Evolutionary conservation across 2,113 vertebrate genomes (phyloP).

Genomic region (Ceyx melanurus): DNA sequence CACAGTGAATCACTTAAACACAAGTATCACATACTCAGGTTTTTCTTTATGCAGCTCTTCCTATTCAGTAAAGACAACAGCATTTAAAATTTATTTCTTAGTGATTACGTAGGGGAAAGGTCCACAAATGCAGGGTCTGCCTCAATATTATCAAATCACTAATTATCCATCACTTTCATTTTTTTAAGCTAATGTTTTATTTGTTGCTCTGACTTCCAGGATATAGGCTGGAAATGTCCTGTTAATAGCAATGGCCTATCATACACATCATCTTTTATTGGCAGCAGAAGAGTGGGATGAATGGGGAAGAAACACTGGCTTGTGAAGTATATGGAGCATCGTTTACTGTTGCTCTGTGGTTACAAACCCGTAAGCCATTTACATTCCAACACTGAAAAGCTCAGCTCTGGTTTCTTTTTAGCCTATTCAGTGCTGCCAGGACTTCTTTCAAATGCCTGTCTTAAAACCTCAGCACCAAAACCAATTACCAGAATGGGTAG

Average conservation of each 20-base stretch:
- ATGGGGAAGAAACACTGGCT: background rate
- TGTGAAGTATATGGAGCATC: background rate
- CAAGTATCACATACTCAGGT: background rate
- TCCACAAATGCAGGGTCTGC: background rate
- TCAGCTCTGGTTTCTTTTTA: background rate
- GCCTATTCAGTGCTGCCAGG: background rate
- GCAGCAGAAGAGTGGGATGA: background rate
- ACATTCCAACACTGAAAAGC: background rate
- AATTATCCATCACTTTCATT: background rate
- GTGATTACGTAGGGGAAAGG: background rate
- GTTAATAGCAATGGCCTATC: background rate
- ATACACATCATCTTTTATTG: background rate
- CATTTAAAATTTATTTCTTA: slow-evolving; percentile 1
- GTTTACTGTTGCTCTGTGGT: background rate
- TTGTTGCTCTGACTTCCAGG: background rate
- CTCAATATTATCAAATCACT: background rate
- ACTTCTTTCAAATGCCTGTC: background rate
- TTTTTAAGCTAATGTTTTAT: background rate
- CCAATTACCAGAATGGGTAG: background rate
- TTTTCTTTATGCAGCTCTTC: background rate
- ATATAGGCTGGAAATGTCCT: background rate
- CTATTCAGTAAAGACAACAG: background rate
- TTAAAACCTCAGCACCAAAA: background rate
- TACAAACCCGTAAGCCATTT: background rate
- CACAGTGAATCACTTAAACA: background rate